A percentile compares a stretch with the other conserved stretches of the same genome.
Conservation (phyloP, 2,888 invertebrate species). For the Cosmorhoe ocellata region DNA sequence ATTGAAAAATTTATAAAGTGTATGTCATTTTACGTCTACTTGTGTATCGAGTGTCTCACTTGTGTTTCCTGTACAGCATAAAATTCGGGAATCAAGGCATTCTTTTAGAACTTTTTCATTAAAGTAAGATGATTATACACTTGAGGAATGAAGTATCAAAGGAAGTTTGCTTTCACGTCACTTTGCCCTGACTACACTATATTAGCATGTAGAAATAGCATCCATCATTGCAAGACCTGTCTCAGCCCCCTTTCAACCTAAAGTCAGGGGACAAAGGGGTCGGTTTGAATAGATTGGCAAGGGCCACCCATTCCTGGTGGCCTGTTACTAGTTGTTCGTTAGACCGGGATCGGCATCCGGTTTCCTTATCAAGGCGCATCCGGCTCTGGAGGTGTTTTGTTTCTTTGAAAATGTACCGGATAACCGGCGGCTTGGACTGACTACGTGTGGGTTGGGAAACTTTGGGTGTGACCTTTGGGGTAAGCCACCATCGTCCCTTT, state of each 20-base stretch:
- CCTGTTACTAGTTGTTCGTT: constrained; percentile 66
- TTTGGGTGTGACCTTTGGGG: constrained; percentile 3
- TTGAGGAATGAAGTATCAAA: constrained; percentile 55
- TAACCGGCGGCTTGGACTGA: constrained; percentile 36
- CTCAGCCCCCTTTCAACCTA: constrained; percentile 25
- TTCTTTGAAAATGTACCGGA: constrained; percentile 64
- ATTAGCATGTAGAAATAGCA: constrained; percentile 53
- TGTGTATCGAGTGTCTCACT: too few species aligned
- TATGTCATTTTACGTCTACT: too few species aligned
- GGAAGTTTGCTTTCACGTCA: constrained; percentile 61
- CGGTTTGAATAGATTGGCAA: constrained; percentile 26
- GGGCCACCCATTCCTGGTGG: constrained; percentile 47
- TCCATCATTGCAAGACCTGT: constrained; percentile 41
- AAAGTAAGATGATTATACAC: constrained; percentile 41
- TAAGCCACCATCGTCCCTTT: background rate
- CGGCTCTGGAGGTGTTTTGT: constrained; percentile 61
- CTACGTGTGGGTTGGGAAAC: background rate
- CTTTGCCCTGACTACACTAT: constrained; percentile 49
- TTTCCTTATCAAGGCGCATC: constrained; percentile 69
- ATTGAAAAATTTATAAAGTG: too few species aligned
- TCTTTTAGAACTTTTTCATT: constrained; percentile 44
- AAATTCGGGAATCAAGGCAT: too few species aligned
- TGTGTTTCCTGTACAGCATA: too few species aligned
- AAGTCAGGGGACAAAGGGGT: constrained; percentile 23
- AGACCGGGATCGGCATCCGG: constrained; percentile 65